Conservation (phyloP, 2,797 vertebrate species). For the Graptemys geographica region DNA sequence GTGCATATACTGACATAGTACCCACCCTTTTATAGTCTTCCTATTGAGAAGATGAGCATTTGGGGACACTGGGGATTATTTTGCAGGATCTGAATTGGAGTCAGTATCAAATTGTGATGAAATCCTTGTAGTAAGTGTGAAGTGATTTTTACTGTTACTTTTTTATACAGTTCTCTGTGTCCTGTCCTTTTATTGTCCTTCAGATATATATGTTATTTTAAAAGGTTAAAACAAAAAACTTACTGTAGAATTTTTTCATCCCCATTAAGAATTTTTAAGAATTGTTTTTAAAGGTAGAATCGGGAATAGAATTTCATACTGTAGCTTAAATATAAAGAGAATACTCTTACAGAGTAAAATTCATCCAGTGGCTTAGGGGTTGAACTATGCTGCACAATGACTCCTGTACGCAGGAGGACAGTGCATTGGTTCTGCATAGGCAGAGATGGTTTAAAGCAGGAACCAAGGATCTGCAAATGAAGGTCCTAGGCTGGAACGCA, state of each 20-base stretch:
- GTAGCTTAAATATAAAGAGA: not conserved
- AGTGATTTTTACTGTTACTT: slow-evolving; percentile 25
- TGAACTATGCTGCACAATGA: rapidly evolving
- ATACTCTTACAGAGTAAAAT: not conserved
- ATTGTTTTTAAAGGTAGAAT: not conserved
- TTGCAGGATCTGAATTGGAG: not conserved
- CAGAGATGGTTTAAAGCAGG: slow-evolving; percentile 11
- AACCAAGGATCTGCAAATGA: not conserved
- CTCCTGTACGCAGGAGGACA: not conserved
- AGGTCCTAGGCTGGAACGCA: not conserved
- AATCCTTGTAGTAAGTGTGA: slow-evolving; percentile 4
- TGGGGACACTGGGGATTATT: slow-evolving; percentile 23
- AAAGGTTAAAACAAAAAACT: not conserved
- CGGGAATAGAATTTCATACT: not conserved
- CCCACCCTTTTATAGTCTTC: slow-evolving; percentile 4
- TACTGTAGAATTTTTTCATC: not conserved
- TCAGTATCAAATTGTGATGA: not conserved
- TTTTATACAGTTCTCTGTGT: slow-evolving; percentile 8
- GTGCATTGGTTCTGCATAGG: slow-evolving; percentile 1
- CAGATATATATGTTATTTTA: not conserved
- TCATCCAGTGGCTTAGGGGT: not conserved
- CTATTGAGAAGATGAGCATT: slow-evolving; percentile 10
- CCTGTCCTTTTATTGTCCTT: not conserved
- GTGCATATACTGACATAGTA: not conserved
- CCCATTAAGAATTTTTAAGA: slow-evolving; percentile 10